These are phyloP conservation scores for Folsomia candida DNA, from an alignment of 2,888 invertebrate species.

Conservation along the genomic window DNA sequence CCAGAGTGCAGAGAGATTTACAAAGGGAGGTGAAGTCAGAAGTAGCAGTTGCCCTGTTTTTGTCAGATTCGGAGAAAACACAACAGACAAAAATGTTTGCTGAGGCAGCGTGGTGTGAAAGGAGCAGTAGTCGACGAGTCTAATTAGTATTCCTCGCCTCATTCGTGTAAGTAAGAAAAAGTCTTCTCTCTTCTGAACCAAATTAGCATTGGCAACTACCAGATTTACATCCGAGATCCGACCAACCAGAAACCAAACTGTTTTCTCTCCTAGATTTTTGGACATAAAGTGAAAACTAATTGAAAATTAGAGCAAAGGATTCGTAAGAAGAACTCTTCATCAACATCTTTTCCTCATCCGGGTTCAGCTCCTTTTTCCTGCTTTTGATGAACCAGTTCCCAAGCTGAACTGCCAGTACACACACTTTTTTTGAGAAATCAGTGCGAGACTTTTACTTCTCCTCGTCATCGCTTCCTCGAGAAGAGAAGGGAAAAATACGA, in stretches of 20 bases:
- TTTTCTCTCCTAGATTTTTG: neutral
- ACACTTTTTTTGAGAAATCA: neutral
- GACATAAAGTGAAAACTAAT: neutral
- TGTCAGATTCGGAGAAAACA: neutral
- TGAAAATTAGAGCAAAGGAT: too few species aligned
- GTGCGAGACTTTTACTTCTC: neutral
- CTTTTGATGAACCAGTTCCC: neutral
- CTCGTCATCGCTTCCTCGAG: neutral
- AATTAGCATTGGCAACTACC: constrained; percentile 13
- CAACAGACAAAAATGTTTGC: neutral
- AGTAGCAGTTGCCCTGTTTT: neutral
- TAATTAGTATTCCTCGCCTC: neutral
- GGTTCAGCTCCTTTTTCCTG: too few species aligned
- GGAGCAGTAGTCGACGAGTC: neutral
- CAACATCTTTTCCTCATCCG: neutral
- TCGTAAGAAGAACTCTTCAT: neutral
- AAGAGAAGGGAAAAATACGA: neutral
- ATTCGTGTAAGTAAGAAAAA: neutral
- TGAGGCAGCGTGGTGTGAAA: neutral
- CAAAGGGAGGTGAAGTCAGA: neutral
- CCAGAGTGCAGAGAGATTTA: neutral
- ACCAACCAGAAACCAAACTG: neutral
- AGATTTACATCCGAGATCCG: constrained; percentile 10
- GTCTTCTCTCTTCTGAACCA: neutral
- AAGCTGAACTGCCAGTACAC: neutral